Conservation (phyloP, 2,888 invertebrate species). For the Drosophila aldrichi region DNA sequence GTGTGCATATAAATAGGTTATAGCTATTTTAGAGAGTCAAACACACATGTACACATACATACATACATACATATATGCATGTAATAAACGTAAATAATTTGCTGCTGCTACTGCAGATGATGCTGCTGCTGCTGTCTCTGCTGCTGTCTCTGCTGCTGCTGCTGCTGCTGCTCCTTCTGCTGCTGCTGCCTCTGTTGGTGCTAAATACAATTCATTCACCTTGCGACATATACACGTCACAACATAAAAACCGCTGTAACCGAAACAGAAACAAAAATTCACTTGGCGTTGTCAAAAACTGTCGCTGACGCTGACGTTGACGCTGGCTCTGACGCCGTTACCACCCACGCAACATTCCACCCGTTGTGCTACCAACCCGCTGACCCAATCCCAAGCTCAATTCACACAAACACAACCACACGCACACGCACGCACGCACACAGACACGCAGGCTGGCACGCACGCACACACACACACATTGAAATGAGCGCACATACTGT, state of each 20-base stretch:
- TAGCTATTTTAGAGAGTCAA: not conserved
- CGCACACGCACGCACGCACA: constrained; percentile 11
- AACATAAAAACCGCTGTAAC: constrained; percentile 48
- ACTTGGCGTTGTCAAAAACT: constrained; percentile 47
- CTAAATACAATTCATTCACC: constrained; percentile 63
- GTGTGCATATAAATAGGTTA: not conserved
- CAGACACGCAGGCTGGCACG: constrained; percentile 4
- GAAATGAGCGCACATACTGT: constrained; percentile 31
- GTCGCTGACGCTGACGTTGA: constrained; percentile 28
- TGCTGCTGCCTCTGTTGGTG: not conserved
- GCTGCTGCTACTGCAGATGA: not conserved
- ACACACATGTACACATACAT: not conserved
- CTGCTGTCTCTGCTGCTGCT: not conserved
- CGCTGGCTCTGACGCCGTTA: constrained; percentile 47
- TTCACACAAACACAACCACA: constrained; percentile 16
- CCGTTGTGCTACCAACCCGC: constrained; percentile 71
- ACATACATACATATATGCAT: not conserved
- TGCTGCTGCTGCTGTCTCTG: not conserved
- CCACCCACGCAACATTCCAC: constrained; percentile 66
- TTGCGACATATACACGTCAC: constrained; percentile 59
- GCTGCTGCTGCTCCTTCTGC: not conserved
- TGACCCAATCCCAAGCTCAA: constrained; percentile 67
- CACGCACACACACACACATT: constrained; percentile 5
- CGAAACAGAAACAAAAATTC: constrained; percentile 43
- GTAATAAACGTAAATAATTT: constrained; percentile 2